A percentile compares a stretch with the other conserved stretches of the same genome.
phyloP scores from a whole-genome alignment of 2,888 invertebrate genomes.

The Epirrhoe alternata region DNA sequence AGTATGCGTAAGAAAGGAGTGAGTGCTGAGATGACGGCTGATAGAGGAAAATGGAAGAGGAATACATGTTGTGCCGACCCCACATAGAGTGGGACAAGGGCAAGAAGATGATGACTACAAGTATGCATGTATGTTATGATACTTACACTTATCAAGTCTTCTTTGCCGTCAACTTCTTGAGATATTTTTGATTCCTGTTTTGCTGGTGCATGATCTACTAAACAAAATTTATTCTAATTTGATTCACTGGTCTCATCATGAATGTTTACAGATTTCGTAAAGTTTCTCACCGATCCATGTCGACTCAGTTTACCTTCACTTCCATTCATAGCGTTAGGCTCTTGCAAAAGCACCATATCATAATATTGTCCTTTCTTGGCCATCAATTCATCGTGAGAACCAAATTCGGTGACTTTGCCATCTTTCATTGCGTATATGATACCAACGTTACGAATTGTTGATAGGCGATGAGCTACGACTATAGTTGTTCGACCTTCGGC shows the following conservation, averaged over 20 bases:
- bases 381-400: conserved; percentile 88
- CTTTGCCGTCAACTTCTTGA: conserved; percentile 32
- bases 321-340: conserved; percentile 41
- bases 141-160: conserved; percentile 32
- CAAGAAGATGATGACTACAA: too few species aligned
- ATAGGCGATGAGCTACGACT: conserved; percentile 92
- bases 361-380: conserved; percentile 85
- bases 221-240: conserved; percentile 18
- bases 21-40: too few species aligned
- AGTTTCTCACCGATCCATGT: neutral
- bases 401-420: conserved; percentile 87
- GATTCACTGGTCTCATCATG: neutral
- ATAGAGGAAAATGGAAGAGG: too few species aligned
- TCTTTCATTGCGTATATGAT: conserved; percentile 78
- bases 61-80: too few species aligned
- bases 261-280: neutral
- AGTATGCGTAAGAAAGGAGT: too few species aligned
- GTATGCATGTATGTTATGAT: too few species aligned
- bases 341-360: conserved; percentile 86
- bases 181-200: conserved; percentile 45
- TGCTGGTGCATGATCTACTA: conserved; percentile 23
- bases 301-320: conserved; percentile 41
- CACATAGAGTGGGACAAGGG: too few species aligned
- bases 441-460: conserved; percentile 88
- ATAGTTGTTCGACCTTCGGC: conserved; percentile 90